A percentile compares a stretch with the other conserved stretches of the same genome.
Evolutionary conservation across 2,797 vertebrate species (phyloP).

Genomic region (Sebastes reedi): DNA sequence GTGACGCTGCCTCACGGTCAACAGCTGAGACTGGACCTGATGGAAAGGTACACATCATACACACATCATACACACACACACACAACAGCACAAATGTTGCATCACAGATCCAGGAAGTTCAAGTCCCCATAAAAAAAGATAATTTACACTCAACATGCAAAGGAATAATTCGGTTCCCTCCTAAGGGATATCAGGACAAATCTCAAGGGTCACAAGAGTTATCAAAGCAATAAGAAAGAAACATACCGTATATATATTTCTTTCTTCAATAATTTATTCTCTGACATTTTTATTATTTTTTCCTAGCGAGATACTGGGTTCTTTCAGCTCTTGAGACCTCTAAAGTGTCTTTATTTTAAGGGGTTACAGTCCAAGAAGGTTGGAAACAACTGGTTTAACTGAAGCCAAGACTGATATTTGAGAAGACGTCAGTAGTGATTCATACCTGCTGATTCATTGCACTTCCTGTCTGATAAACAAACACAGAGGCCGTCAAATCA

Average conservation of each 20-base stretch:
- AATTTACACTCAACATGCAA: not conserved
- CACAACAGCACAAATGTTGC: not conserved
- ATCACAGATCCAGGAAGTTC: not conserved
- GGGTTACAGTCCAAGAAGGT: not conserved
- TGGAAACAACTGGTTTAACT: not conserved
- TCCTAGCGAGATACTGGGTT: not conserved
- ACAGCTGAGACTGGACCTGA: slow-evolving; percentile 94
- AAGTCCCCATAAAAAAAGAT: no score
- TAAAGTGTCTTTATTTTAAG: not conserved
- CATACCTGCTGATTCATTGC: not conserved
- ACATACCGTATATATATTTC: no score
- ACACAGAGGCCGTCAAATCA: not conserved
- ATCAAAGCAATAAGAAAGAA: no score
- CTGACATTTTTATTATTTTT: not conserved
- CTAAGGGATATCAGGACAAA: rapidly evolving
- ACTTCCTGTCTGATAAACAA: not conserved
- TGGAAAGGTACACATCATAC: slow-evolving; percentile 89
- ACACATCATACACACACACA: not conserved
- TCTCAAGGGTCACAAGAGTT: no score
- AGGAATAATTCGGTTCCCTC: no score
- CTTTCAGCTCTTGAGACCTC: not conserved
- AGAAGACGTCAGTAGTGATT: not conserved
- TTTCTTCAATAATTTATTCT: not conserved
- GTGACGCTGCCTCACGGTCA: slow-evolving; percentile 93
- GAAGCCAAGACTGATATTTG: not conserved